A percentile compares a stretch with the other conserved stretches of the same genome.
Evolutionary conservation across 2,113 vertebrate genomes (phyloP).

Genomic region (Glaucidium brasilianum): DNA sequence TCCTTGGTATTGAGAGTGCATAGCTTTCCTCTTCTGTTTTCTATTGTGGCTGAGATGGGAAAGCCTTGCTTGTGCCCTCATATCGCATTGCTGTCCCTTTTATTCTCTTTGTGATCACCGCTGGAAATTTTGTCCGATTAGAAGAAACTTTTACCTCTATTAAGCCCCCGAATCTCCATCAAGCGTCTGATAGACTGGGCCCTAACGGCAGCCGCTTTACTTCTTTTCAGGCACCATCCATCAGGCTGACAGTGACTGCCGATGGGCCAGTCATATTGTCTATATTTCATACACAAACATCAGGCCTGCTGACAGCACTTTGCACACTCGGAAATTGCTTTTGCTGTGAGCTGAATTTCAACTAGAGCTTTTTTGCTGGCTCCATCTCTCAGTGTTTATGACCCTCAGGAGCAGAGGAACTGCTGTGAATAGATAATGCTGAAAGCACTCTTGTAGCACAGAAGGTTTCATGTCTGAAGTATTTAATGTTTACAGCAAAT

Average conservation of each 20-base stretch:
- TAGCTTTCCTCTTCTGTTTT: background rate
- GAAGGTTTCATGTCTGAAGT: slow-evolving; percentile 67
- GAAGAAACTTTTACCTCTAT: slow-evolving; percentile 78
- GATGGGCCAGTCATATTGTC: slow-evolving; percentile 90
- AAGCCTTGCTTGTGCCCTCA: background rate
- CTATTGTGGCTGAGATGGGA: background rate
- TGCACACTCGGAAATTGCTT: slow-evolving; percentile 95
- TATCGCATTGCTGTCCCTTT: slow-evolving; percentile 8
- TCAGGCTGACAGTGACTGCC: slow-evolving; percentile 95
- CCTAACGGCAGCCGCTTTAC: slow-evolving; percentile 78
- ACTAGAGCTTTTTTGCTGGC: slow-evolving; percentile 79
- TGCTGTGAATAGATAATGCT: slow-evolving; percentile 84
- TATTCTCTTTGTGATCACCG: slow-evolving; percentile 65
- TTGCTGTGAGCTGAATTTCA: slow-evolving; percentile 98
- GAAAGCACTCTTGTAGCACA: slow-evolving; percentile 67
- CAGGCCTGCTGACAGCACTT: slow-evolving; percentile 95
- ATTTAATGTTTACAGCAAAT: slow-evolving; percentile 71
- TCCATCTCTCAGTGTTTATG: slow-evolving; percentile 75
- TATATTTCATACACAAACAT: slow-evolving; percentile 97
- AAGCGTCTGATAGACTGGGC: slow-evolving; percentile 77
- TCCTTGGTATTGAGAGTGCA: background rate
- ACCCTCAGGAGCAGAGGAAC: slow-evolving; percentile 79
- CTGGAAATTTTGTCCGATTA: slow-evolving; percentile 78
- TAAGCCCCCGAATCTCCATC: slow-evolving; percentile 78
- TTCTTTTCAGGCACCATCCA: slow-evolving; percentile 91